These are phyloP conservation scores for Malurus cyaneus DNA, from an alignment of 2,113 vertebrate genomes.

Conservation along the genomic window DNA sequence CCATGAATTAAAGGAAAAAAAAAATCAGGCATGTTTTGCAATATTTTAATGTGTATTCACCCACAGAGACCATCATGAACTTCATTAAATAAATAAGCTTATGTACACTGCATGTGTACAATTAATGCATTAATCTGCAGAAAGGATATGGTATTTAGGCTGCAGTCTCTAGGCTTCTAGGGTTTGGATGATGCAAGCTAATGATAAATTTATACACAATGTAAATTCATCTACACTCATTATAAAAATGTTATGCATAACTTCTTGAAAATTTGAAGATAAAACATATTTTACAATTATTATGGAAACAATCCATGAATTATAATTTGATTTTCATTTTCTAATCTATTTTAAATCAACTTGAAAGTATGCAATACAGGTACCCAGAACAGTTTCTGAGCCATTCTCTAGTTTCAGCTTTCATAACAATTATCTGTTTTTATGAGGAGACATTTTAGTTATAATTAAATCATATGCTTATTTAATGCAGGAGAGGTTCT, in stretches of 20 bases:
- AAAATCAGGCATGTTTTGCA: neutral
- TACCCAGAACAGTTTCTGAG: neutral
- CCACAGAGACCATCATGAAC: neutral
- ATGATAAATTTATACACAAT: slow-evolving; percentile 4
- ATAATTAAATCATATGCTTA: neutral
- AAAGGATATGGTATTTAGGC: neutral
- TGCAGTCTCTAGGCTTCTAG: neutral
- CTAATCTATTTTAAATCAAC: neutral
- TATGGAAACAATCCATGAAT: neutral
- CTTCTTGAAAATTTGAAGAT: neutral
- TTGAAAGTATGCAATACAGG: neutral
- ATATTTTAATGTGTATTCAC: neutral
- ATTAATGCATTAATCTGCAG: slow-evolving; percentile 43
- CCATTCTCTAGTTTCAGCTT: neutral
- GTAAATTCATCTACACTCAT: neutral
- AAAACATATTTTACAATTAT: neutral
- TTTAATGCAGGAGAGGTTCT: neutral
- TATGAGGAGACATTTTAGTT: neutral
- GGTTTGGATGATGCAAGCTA: neutral
- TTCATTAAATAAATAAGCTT: slow-evolving; percentile 46
- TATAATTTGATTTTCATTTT: neutral
- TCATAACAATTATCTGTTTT: neutral
- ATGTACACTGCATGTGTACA: neutral
- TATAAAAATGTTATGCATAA: neutral
- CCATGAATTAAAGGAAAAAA: neutral